Evolutionary conservation across 2,113 vertebrate genomes (phyloP), one percentile per base, ranked within the genome.

Genomic region (Electrona antarctica): DNA sequence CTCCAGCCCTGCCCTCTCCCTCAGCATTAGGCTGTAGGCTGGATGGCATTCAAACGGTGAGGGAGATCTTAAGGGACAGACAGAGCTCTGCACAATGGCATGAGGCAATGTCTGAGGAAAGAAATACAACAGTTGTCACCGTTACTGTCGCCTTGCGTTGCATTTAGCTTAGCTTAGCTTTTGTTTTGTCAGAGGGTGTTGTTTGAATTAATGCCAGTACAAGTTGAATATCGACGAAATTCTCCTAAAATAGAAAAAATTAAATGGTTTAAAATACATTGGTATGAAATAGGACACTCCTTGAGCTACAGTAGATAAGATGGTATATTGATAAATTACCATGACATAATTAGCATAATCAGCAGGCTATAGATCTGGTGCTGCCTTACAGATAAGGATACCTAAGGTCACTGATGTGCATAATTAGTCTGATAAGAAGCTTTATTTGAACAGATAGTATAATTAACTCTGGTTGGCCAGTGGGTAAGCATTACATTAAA

Each of bases 401-500:
- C 60, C 69, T 60, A 72, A 87, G 65, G 63, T 67, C 79, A 74
- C 73, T 83, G 87, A 69, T 69, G 33, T 57, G 57, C 78, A 85
- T 87, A 87, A 90, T 93, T 86, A 87, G 67, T 81, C 74, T 85
- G 76, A 89, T 88, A 85, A 89, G 33, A 87, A 77, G 81, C 67
- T 80, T 77, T 83, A 48, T 76, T 54, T 74, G 76, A 79, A 79
- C 81, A 71, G 55, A 13, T 54, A 13, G 61, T 56, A 59, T 80
- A 68, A 83, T 83, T 79, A 57, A 72, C 70, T 65, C 73, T 64
- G 21, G 15, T 13, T 67, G 71, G 55, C 62, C 52, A 64, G 71
- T 74, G 60, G 61, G 74, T 76, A 60, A 78, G 74, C 71, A 82
- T 64, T 54, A 29, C 82, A 74, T 73, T 71, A 66, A 63, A 81